A percentile compares a stretch with the other conserved stretches of the same genome.
phyloP scores from a whole-genome alignment of 2,888 invertebrate species.

The Sarcophaga rosellei region DNA sequence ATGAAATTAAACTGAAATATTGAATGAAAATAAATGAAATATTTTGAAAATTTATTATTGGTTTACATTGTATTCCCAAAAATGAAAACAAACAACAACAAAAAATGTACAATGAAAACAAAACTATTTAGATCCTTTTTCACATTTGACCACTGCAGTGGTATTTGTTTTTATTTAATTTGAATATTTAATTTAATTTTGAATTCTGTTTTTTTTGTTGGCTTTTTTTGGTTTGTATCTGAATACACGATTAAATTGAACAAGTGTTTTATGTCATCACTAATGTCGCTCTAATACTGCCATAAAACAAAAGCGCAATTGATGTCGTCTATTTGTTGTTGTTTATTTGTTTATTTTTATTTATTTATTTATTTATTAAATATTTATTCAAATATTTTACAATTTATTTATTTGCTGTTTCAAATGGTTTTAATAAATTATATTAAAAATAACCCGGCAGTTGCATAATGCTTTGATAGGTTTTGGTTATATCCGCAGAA shows the following conservation, averaged over 20 bases:
- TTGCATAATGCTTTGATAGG: too few relatives aligned
- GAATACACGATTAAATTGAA: not conserved
- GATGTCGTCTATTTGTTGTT: not conserved
- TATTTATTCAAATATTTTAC: conserved; percentile 1
- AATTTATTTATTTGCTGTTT: not conserved
- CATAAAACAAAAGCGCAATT: conserved; percentile 19
- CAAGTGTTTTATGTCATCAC: conserved; percentile 27
- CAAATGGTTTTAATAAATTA: too few relatives aligned
- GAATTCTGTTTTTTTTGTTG: not conserved
- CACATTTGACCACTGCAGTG: not conserved
- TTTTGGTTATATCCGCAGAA: too few relatives aligned
- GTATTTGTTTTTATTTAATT: conserved; percentile 31
- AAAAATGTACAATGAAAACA: not conserved
- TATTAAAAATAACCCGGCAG: too few relatives aligned
- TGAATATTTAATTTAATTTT: conserved; percentile 9
- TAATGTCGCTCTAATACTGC: conserved; percentile 4
- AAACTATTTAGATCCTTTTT: not conserved
- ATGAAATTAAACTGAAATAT: not conserved
- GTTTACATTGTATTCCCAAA: not conserved
- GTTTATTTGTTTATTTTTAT: too few relatives aligned
- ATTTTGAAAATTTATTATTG: not conserved
- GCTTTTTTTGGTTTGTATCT: not conserved
- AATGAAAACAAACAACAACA: not conserved
- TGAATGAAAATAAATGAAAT: not conserved
- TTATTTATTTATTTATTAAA: not conserved